A percentile compares a stretch with the other conserved stretches of the same genome.
Conservation (phyloP, 2,113 vertebrate genomes). For the Amazona vittata region DNA sequence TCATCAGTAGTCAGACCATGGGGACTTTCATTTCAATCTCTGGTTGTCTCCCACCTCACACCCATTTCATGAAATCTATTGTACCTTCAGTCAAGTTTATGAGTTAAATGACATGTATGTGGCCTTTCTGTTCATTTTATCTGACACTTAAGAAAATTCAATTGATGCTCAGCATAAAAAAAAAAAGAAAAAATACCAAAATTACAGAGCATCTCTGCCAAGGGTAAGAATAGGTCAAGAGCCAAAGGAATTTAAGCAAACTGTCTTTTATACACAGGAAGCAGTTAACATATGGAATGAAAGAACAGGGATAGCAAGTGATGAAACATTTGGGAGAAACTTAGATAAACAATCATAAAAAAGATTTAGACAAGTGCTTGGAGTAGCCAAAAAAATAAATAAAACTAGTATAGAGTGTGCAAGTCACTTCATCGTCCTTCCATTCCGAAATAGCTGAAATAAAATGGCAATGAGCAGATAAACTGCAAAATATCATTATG, state of each 20-base stretch:
- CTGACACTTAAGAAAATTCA: slow-evolving; percentile 55
- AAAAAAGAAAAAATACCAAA: background rate
- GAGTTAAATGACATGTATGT: slow-evolving; percentile 42
- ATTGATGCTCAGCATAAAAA: background rate
- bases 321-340: slow-evolving; percentile 65
- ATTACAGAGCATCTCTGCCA: slow-evolving; percentile 48
- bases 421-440: slow-evolving; percentile 49
- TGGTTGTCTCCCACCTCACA: background rate
- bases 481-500: slow-evolving; percentile 67
- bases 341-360: slow-evolving; percentile 66
- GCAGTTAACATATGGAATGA: slow-evolving; percentile 63
- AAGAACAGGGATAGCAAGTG: slow-evolving; percentile 47
- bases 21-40: slow-evolving; percentile 27
- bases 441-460: slow-evolving; percentile 50
- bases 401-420: background rate
- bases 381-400: slow-evolving; percentile 59
- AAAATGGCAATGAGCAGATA: slow-evolving; percentile 63
- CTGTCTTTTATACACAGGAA: slow-evolving; percentile 61
- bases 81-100: slow-evolving; percentile 49
- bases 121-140: slow-evolving; percentile 57
- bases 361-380: slow-evolving; percentile 57
- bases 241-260: slow-evolving; percentile 63
- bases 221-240: slow-evolving; percentile 67
- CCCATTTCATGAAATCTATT: slow-evolving; percentile 36
- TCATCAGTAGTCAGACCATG: slow-evolving; percentile 12